Evolutionary conservation across 2,113 vertebrate species (phyloP), one percentile per base, ranked within the genome.

Genomic region (Nycticryphes semicollaris): DNA sequence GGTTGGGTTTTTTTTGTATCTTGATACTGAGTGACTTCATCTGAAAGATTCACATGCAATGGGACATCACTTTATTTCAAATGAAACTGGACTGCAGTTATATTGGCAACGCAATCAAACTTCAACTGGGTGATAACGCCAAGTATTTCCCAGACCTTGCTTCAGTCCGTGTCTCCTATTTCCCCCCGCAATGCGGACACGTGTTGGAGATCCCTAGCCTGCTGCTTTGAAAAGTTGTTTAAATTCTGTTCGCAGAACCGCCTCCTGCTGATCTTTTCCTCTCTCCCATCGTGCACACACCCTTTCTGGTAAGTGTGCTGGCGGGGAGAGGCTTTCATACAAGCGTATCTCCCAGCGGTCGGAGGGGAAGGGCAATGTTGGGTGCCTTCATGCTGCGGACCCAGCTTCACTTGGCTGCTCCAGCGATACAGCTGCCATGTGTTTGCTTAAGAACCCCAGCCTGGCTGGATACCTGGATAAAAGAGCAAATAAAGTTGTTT

Each of bases 1-100:
- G 3, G 35, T 69, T 81, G 8, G 2, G 2, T 0, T 60, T 88
- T 60, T 88, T 87, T 82, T 92, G 86, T 79, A 47, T 91, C 86
- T 92, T 91, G 74, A 73, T 92, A 89, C 53, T 47, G 14, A 53
- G 73, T 95, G 92, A 95, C 80, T 95, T 94, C 87, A 90, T 89
- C 78, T 93, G 70, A 83, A 92, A 87, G 67, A 41, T 96, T 92
- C 74, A 89, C 74, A 13, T 94, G 69, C 59, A 57, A 21, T 70
- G 84, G 60, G 63, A 78, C 88, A 90, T 84, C 59, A 9, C 48
- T 94, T 90, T 79, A 35, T 75, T 93, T 94, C n/a, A 89, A 85
- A 60, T 59, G 50, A 92, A 87, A 37, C 47, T 45, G 31, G 89
- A 82, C 50, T 83, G 70, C 41, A 89, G 41, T 74, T 89, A 22